Percentiles rank a stretch among this genome's conserved stretches.
These are phyloP conservation scores for Mystacornis crossleyi DNA, from an alignment of 2,113 vertebrate genomes.

Conservation along the genomic window DNA sequence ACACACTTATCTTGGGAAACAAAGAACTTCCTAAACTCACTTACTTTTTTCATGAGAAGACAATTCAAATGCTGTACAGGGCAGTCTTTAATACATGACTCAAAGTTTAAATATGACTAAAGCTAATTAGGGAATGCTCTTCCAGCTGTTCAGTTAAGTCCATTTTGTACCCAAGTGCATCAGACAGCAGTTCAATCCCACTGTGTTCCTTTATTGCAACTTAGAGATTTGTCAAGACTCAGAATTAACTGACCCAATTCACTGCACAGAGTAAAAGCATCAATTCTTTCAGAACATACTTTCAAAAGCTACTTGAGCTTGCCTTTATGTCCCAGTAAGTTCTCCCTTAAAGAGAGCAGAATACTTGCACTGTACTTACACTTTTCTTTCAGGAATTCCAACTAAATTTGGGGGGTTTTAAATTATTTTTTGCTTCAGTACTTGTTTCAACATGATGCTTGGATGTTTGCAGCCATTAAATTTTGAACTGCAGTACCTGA, in stretches of 20 bases:
- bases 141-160: neutral
- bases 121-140: neutral
- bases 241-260: neutral
- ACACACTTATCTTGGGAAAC: neutral
- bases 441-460: neutral
- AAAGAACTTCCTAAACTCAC: neutral
- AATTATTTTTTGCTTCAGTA: neutral
- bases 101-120: neutral
- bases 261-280: neutral
- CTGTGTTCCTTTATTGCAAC: neutral
- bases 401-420: neutral
- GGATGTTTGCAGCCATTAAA: neutral
- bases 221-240: neutral
- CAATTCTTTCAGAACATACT: neutral
- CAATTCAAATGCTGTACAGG: neutral
- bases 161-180: neutral
- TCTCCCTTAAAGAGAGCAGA: neutral
- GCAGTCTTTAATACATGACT: neutral
- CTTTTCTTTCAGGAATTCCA: neutral
- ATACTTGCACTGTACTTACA: neutral
- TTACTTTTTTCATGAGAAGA: neutral
- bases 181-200: neutral
- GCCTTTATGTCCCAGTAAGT: neutral
- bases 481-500: neutral
- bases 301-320: neutral